These are phyloP conservation scores for Podotricha telesiphe DNA, from an alignment of 2,888 invertebrate species.

Conservation along the genomic window DNA sequence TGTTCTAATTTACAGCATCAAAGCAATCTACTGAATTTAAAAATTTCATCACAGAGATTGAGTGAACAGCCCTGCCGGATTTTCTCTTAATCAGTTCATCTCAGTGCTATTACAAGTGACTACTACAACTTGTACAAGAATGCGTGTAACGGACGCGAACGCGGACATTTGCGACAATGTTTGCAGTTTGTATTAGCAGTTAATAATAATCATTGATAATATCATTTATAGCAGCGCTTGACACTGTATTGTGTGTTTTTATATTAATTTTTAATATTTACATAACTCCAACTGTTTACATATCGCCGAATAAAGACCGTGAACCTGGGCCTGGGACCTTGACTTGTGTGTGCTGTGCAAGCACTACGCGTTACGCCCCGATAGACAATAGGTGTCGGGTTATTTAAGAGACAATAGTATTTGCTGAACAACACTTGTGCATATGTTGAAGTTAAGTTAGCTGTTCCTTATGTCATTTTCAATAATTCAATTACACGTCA, in stretches of 20 bases:
- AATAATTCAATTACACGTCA: too few species aligned
- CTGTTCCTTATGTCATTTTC: too few species aligned
- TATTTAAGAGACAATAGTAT: background rate
- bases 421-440: slow-evolving; percentile 5
- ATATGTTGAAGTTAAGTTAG: background rate
- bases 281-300: too few species aligned
- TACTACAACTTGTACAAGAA: slow-evolving; percentile 4
- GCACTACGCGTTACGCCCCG: background rate
- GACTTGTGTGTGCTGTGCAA: background rate
- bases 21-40: too few species aligned
- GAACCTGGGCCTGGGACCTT: too few species aligned
- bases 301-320: too few species aligned
- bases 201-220: too few species aligned
- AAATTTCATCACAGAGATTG: too few species aligned
- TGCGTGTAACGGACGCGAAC: slow-evolving; percentile 2
- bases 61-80: background rate
- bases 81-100: slow-evolving; percentile 9
- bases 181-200: background rate
- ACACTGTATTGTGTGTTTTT: too few species aligned
- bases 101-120: background rate
- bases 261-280: too few species aligned
- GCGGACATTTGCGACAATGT: background rate
- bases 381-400: background rate
- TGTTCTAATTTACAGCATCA: too few species aligned
- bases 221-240: too few species aligned